These are phyloP conservation scores for Reticulitermes speratus DNA, from an alignment of 1,140 invertebrate species.

Conservation along the genomic window DNA sequence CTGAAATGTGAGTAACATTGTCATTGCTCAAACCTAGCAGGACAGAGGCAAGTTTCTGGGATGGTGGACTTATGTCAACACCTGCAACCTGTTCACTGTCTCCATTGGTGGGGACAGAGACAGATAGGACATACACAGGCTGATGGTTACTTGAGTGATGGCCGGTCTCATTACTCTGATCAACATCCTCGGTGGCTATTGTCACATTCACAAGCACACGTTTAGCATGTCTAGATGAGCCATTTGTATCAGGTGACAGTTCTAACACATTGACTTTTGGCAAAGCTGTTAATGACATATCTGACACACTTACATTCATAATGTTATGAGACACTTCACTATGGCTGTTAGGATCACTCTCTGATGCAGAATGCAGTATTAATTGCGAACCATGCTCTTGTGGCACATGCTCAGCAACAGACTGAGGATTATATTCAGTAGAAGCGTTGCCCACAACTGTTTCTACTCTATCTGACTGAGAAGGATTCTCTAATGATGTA, in stretches of 20 bases:
- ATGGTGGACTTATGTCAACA: slow-evolving; percentile 56
- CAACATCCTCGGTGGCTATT: slow-evolving; percentile 63
- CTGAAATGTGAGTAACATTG: background rate
- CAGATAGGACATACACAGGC: slow-evolving; percentile 69
- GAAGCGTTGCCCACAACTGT: too few relatives aligned
- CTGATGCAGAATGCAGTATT: slow-evolving; percentile 13
- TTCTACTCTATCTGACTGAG: background rate
- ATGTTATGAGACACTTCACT: background rate
- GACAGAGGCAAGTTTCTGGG: slow-evolving; percentile 27
- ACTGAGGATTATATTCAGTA: background rate
- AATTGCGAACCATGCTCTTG: slow-evolving; percentile 25
- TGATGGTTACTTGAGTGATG: slow-evolving; percentile 38
- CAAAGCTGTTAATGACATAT: slow-evolving; percentile 27
- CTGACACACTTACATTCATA: background rate
- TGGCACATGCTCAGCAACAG: background rate
- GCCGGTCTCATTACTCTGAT: slow-evolving; percentile 40
- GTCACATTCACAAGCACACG: slow-evolving; percentile 72
- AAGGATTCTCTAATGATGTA: background rate
- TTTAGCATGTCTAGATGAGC: slow-evolving; percentile 44
- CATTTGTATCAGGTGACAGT: slow-evolving; percentile 16
- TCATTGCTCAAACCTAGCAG: slow-evolving; percentile 22
- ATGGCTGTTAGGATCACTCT: background rate
- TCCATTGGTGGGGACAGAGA: slow-evolving; percentile 64
- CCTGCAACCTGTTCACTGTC: slow-evolving; percentile 54
- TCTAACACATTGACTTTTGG: slow-evolving; percentile 27